Conservation (phyloP, 2,888 invertebrate genomes). For the Rhagonycha fulva region DNA sequence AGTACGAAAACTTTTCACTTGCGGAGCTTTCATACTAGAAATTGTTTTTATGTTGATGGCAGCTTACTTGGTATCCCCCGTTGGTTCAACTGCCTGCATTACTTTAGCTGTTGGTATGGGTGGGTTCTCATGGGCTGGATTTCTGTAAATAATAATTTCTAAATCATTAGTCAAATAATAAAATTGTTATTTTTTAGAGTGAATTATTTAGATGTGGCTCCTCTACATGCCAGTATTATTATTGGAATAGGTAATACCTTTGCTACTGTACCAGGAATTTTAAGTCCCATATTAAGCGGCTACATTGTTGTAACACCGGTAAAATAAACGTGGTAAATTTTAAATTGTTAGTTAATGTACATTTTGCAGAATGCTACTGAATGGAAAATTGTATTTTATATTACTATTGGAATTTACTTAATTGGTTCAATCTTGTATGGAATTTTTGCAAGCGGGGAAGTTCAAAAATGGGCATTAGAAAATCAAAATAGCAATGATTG, state of each 20-base stretch:
- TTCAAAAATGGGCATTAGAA: slow-evolving; percentile 79
- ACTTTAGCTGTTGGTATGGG: slow-evolving; percentile 89
- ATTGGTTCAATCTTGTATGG: slow-evolving; percentile 86
- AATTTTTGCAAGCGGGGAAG: slow-evolving; percentile 77
- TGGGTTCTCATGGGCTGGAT: slow-evolving; percentile 92
- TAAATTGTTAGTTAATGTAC: neutral
- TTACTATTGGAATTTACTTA: slow-evolving; percentile 80
- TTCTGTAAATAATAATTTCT: slow-evolving; percentile 61
- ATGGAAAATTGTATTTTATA: slow-evolving; percentile 87
- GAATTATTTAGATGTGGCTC: slow-evolving; percentile 88
- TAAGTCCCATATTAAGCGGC: slow-evolving; percentile 85
- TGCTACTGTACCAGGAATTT: slow-evolving; percentile 88
- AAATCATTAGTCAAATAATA: neutral
- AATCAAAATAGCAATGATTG: neutral
- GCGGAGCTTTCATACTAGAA: slow-evolving; percentile 75
- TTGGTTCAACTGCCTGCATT: slow-evolving; percentile 77
- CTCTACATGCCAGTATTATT: slow-evolving; percentile 86
- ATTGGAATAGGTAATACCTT: slow-evolving; percentile 93
- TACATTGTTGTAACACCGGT: slow-evolving; percentile 74
- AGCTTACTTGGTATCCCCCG: slow-evolving; percentile 71
- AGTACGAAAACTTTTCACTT: slow-evolving; percentile 71
- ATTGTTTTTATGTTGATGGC: slow-evolving; percentile 85
- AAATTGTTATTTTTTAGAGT: slow-evolving; percentile 59
- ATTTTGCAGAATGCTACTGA: slow-evolving; percentile 53
- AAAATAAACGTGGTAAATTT: slow-evolving; percentile 4